These are phyloP conservation scores for Unio delphinus DNA, from an alignment of 2,888 invertebrate species.

Conservation along the genomic window DNA sequence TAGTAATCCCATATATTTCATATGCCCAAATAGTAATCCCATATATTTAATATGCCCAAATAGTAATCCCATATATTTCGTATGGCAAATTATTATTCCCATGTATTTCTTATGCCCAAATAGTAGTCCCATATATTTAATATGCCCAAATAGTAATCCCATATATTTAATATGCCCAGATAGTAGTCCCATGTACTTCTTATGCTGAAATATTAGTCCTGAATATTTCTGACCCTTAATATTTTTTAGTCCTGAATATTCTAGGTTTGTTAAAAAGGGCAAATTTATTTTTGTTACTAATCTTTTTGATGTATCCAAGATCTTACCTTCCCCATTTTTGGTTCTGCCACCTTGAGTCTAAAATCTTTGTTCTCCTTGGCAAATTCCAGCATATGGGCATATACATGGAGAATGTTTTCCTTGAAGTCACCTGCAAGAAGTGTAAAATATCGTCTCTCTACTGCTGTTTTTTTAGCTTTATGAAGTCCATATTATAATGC, in stretches of 20 bases:
- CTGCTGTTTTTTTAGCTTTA: neutral
- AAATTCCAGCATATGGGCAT: slow-evolving; percentile 68
- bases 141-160: too few relatives aligned
- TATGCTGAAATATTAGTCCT: neutral
- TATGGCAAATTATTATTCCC: too few relatives aligned
- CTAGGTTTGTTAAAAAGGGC: neutral
- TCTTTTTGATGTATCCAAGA: neutral
- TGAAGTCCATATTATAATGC: neutral
- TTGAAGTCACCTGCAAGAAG: slow-evolving; percentile 66
- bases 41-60: neutral
- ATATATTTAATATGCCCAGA: neutral
- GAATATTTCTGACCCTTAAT: too few relatives aligned
- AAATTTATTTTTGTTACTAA: neutral
- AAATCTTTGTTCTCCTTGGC: slow-evolving; percentile 63
- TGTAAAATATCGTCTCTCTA: neutral
- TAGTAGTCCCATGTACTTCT: neutral
- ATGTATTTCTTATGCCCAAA: too few relatives aligned
- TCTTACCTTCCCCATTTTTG: slow-evolving; percentile 68
- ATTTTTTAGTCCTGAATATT: too few relatives aligned
- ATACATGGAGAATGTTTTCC: slow-evolving; percentile 69
- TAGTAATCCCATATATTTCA: too few relatives aligned
- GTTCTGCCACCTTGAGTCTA: slow-evolving; percentile 59
- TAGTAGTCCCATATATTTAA: too few relatives aligned
- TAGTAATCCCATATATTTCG: neutral
- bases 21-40: neutral